These are phyloP conservation scores for Microplitis deprimator DNA, from an alignment of 2,888 invertebrate genomes.

Conservation along the genomic window DNA sequence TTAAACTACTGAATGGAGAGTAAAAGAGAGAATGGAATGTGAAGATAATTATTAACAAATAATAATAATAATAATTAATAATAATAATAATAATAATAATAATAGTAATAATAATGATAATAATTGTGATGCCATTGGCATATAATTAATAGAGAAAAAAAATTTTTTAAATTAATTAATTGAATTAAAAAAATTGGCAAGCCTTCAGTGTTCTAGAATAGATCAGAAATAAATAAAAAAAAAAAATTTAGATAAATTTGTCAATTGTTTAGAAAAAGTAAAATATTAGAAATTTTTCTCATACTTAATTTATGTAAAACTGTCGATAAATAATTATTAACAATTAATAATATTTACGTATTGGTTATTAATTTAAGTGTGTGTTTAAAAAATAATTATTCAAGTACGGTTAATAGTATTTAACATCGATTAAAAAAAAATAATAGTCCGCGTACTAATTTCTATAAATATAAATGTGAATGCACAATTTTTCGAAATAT, in stretches of 20 bases:
- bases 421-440: neutral
- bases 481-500: neutral
- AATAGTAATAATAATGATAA: neutral
- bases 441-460: constrained; percentile 3
- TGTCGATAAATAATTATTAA: neutral
- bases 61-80: constrained; percentile 30
- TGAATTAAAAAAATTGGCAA: constrained; percentile 1
- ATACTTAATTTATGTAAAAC: neutral
- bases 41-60: constrained; percentile 11
- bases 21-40: constrained; percentile 22
- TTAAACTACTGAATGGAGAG: constrained; percentile 56
- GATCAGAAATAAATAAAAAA: neutral
- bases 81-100: neutral
- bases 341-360: too few species aligned
- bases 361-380: neutral
- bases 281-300: neutral
- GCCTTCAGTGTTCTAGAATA: neutral
- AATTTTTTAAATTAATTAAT: neutral
- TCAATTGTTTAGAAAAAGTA: neutral
- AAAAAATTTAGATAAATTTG: neutral
- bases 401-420: neutral
- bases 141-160: neutral
- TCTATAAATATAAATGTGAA: neutral
- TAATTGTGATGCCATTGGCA: neutral
- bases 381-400: neutral